Evolutionary conservation across 1,140 invertebrate species (phyloP), one percentile per base, ranked within the genome.

Genomic region (Bombus haemorrhoidalis): DNA sequence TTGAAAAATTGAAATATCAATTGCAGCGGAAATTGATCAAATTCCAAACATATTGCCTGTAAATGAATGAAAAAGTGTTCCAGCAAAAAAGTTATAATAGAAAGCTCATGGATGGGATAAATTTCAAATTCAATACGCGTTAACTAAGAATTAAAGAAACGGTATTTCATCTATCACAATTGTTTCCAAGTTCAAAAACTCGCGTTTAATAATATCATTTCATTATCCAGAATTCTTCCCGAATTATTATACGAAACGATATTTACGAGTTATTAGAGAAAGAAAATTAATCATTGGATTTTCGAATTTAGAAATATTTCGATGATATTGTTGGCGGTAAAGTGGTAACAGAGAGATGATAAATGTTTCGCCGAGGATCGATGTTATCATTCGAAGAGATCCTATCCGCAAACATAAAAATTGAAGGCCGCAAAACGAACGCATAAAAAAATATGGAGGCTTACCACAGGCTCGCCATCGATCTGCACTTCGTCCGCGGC

Each of bases 391-490:
- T 32, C n/a, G n/a, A 32, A 47, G 10, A 22, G 25, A 9, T 15
- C 18, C 32, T 15, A 8, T 34, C 25, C 25, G 71, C 9, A 59
- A 71, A 13, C n/a, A 32, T 41, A 53, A 32, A 66, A 41, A 77
- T n/a, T 5, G 18, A 39, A 66, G n/a, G 13, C 57, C 3, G 47
- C 12, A 13, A 15, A 18, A n/a, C 9, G 32, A 8, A 6, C 10
- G 34, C 0, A 25, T 18, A 62, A 78, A 73, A 64, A 72, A 81
- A 41, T 57, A 62, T 41, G 10, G 25, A 13, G 66, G 86, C 96
- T 96, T 96, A 99, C 98, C 94, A 99, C 97, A 64, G 97, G 97
- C 92, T 98, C 96, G 2, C 97, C 97, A 93, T 98, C 98, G 89
- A 98, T 97, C 91, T 97, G 97, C 9, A 99, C 97, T 87, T 98